Percentiles rank a stretch among this genome's conserved stretches.
Evolutionary conservation across 2,888 invertebrate species (phyloP).

Genomic region (Tortrix viridana): DNA sequence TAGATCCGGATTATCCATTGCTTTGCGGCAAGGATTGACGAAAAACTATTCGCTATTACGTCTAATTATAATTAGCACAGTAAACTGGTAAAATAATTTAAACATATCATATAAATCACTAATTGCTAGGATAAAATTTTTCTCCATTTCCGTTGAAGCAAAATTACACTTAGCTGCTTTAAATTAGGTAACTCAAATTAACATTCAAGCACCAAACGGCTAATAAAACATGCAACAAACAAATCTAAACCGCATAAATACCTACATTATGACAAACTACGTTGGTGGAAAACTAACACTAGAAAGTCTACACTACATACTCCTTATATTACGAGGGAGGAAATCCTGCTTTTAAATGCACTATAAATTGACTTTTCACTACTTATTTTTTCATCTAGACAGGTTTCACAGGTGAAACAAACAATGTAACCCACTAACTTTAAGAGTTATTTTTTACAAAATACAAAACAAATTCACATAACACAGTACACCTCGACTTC

Average conservation of each 20-base stretch:
- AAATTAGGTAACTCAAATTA: constrained; percentile 1
- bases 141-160: constrained; percentile 11
- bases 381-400: constrained; percentile 4
- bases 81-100: constrained; percentile 11
- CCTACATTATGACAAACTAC: constrained; percentile 34
- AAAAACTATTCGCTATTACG: constrained; percentile 17
- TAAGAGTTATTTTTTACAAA: constrained; percentile 26
- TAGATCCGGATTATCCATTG: constrained; percentile 70
- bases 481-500: constrained; percentile 34
- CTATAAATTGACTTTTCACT: constrained; percentile 6
- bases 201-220: not conserved
- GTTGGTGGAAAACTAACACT: constrained; percentile 38
- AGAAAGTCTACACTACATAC: constrained; percentile 38
- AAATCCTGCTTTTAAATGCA: constrained; percentile 1
- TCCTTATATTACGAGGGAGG: constrained; percentile 22
- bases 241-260: constrained; percentile 23
- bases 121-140: not conserved
- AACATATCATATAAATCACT: no score
- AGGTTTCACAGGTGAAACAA: constrained; percentile 10
- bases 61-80: constrained; percentile 10
- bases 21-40: constrained; percentile 42
- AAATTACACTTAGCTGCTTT: not conserved
- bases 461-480: constrained; percentile 38
- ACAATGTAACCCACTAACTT: constrained; percentile 28
- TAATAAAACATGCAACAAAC: constrained; percentile 25